Percentiles rank a stretch among this genome's conserved stretches.
phyloP scores from a whole-genome alignment of 2,797 vertebrate species.

The Spheniscus humboldti region DNA sequence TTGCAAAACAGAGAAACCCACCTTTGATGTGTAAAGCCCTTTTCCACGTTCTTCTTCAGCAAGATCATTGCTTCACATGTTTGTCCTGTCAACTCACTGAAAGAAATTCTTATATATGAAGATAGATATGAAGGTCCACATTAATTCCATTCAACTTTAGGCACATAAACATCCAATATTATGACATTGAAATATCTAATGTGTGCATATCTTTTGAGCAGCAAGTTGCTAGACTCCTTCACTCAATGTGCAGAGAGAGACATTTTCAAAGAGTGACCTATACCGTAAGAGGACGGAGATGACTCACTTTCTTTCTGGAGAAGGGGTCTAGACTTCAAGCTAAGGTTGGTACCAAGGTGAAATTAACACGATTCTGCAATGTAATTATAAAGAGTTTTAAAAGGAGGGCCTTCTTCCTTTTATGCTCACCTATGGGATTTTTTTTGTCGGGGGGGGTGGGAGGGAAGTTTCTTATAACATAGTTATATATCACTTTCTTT shows the following conservation, averaged over 20 bases:
- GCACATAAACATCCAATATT: neutral
- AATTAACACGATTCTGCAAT: neutral
- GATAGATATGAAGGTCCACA: neutral
- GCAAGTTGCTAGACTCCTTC: neutral
- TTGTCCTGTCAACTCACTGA: neutral
- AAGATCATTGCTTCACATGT: neutral
- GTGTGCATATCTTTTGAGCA: neutral
- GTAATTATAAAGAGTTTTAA: neutral
- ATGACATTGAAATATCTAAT: neutral
- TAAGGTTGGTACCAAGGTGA: neutral
- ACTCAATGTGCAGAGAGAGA: neutral
- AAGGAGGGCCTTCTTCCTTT: neutral
- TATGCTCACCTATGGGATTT: fast-evolving
- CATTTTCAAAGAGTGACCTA: neutral
- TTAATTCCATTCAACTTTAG: neutral
- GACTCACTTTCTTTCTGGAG: neutral
- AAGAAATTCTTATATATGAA: neutral
- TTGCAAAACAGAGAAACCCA: neutral
- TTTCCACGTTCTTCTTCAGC: neutral
- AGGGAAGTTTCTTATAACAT: neutral
- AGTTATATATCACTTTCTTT: neutral
- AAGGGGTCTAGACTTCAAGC: neutral
- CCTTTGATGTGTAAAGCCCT: neutral
- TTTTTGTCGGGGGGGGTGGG: fast-evolving
- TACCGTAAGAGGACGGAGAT: neutral